A percentile compares a stretch with the other conserved stretches of the same genome.
Evolutionary conservation across 64 coral and sea anemone species (phyloP).

Genomic region (Porites australiensis): DNA sequence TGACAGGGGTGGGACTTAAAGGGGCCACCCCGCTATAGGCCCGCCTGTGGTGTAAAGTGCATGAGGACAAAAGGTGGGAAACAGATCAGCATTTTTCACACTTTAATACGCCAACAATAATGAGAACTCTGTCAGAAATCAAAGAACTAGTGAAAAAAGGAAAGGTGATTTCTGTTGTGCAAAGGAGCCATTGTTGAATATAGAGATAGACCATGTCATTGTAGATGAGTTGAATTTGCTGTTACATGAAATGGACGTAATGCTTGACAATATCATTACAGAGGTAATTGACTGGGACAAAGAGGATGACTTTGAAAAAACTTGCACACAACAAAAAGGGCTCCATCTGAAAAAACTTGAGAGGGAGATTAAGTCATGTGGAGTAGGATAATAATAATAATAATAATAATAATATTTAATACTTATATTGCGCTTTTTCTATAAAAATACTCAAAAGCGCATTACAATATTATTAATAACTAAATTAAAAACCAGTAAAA

Average conservation of each 20-base stretch:
- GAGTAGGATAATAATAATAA: no score
- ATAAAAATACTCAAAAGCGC: no score
- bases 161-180: conserved; percentile 44
- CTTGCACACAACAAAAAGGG: neutral
- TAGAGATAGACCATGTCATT: conserved; percentile 16
- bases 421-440: no score
- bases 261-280: neutral
- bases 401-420: no score
- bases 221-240: conserved; percentile 31
- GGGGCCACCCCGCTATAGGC: conserved; percentile 8
- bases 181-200: conserved; percentile 6
- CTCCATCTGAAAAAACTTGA: conserved; percentile 34
- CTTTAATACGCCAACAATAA: conserved; percentile 15
- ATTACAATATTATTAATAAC: no score
- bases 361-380: conserved; percentile 14
- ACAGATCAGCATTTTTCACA: neutral
- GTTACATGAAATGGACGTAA: conserved; percentile 11
- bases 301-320: conserved; percentile 13
- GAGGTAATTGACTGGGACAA: conserved; percentile 43
- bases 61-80: conserved; percentile 29
- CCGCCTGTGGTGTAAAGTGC: conserved; percentile 19
- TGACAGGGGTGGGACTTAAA: conserved; percentile 3
- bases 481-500: no score
- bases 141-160: conserved; percentile 1
- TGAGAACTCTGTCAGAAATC: conserved; percentile 15